Evolutionary conservation across 2,113 vertebrate genomes (phyloP).

Genomic region (Periophthalmus modestus): DNA sequence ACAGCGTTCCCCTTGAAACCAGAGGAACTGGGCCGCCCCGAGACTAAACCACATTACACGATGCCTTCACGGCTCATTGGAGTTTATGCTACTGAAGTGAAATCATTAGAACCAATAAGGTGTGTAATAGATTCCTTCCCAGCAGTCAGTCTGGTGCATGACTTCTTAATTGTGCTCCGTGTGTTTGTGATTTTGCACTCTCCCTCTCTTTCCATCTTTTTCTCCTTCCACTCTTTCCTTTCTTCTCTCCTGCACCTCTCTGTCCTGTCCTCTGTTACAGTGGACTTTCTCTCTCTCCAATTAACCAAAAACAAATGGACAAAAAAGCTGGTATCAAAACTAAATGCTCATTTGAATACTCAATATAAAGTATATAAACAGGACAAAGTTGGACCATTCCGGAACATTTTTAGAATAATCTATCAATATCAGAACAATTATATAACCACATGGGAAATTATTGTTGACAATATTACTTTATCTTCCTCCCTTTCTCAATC

Average conservation of each 20-base stretch:
- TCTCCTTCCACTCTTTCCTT: background rate
- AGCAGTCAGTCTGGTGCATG: conserved; percentile 67
- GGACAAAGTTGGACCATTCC: no score
- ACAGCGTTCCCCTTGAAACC: conserved; percentile 68
- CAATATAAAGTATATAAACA: no score
- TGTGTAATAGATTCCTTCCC: conserved; percentile 82
- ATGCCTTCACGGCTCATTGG: conserved; percentile 77
- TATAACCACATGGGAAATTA: background rate
- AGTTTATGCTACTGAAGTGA: conserved; percentile 72
- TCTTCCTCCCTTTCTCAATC: no score
- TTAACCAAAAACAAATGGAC: background rate
- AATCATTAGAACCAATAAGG: conserved; percentile 82
- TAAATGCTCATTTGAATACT: no score
- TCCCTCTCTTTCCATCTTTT: background rate
- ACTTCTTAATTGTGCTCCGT: conserved; percentile 72
- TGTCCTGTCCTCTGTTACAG: background rate
- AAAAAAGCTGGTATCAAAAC: background rate
- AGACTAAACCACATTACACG: conserved; percentile 71
- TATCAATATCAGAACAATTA: background rate
- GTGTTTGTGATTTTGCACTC: background rate
- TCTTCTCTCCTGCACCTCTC: background rate
- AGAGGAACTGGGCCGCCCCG: conserved; percentile 51
- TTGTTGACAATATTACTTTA: no score
- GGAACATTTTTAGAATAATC: no score
- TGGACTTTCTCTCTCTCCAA: background rate